Evolutionary conservation across 2,113 vertebrate species (phyloP).

Genomic region (Hypocryptadius cinnamomeus): DNA sequence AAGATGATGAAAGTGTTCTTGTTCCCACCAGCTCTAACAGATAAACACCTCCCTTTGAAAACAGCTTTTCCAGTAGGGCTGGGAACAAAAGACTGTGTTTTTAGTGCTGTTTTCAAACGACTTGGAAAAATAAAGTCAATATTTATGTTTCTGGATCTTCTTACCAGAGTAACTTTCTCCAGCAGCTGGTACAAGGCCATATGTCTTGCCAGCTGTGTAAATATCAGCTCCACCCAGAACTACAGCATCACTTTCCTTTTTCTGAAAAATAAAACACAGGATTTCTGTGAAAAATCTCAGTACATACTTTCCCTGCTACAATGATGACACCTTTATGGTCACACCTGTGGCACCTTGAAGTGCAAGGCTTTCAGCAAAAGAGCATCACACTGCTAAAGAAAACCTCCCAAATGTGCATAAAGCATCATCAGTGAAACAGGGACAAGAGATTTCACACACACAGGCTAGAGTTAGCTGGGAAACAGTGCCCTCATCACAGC

Average conservation of each 20-base stretch:
- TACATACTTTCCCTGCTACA: not conserved
- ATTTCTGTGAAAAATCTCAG: not conserved
- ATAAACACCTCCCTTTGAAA: not conserved
- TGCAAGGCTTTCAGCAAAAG: not conserved
- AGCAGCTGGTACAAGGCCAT: slow-evolving; percentile 83
- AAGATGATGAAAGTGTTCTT: not conserved
- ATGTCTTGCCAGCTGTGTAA: slow-evolving; percentile 84
- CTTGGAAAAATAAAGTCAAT: not conserved
- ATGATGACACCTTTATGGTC: not conserved
- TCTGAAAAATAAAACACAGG: slow-evolving; percentile 60
- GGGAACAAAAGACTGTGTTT: not conserved
- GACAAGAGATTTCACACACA: not conserved
- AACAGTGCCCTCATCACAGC: not conserved
- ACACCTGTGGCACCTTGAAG: slow-evolving; percentile 52
- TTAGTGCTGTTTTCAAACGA: not conserved
- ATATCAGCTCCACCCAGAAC: slow-evolving; percentile 84
- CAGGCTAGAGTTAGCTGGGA: not conserved
- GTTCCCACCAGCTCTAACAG: not conserved
- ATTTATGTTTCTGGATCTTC: slow-evolving; percentile 24
- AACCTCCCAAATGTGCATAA: not conserved
- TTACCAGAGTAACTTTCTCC: slow-evolving; percentile 87
- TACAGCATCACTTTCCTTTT: slow-evolving; percentile 78
- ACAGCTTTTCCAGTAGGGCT: not conserved
- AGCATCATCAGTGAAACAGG: not conserved
- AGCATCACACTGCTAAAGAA: not conserved